phyloP scores from a whole-genome alignment of 2,113 vertebrate genomes.

The Sylvia atricapilla region DNA sequence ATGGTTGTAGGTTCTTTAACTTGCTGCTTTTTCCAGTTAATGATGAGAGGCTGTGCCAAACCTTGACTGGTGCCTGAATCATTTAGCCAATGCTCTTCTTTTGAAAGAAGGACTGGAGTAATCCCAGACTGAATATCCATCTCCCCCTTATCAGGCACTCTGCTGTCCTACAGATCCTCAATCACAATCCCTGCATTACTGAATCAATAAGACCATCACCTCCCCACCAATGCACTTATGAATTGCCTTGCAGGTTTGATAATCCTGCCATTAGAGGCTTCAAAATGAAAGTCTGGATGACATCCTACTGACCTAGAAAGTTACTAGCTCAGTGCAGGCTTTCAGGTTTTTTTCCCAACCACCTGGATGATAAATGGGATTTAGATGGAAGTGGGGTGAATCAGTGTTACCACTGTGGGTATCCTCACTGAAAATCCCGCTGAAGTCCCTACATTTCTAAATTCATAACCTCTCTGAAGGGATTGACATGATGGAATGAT shows the following conservation, averaged over 20 bases:
- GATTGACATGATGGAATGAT: neutral
- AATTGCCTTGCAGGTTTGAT: conserved; percentile 29
- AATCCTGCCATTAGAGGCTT: conserved; percentile 14
- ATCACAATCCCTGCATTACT: conserved; percentile 9
- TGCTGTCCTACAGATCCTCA: conserved; percentile 30
- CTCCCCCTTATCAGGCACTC: neutral
- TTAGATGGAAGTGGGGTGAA: neutral
- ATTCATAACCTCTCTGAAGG: neutral
- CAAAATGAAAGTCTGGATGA: neutral
- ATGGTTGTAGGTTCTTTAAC: neutral
- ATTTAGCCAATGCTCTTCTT: neutral
- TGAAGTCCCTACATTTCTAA: neutral
- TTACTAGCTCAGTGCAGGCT: neutral
- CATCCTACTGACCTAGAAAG: neutral
- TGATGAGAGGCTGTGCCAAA: neutral
- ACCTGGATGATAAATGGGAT: neutral
- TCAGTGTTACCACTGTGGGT: neutral
- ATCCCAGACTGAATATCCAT: neutral
- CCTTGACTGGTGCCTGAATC: neutral
- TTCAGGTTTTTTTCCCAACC: neutral
- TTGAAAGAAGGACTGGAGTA: neutral
- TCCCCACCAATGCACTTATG: neutral
- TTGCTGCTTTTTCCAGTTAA: neutral
- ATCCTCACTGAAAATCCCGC: neutral
- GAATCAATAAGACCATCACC: conserved; percentile 6